Evolutionary conservation across 2,888 invertebrate genomes (phyloP).

Genomic region (Hydrotaea cyrtoneurina): DNA sequence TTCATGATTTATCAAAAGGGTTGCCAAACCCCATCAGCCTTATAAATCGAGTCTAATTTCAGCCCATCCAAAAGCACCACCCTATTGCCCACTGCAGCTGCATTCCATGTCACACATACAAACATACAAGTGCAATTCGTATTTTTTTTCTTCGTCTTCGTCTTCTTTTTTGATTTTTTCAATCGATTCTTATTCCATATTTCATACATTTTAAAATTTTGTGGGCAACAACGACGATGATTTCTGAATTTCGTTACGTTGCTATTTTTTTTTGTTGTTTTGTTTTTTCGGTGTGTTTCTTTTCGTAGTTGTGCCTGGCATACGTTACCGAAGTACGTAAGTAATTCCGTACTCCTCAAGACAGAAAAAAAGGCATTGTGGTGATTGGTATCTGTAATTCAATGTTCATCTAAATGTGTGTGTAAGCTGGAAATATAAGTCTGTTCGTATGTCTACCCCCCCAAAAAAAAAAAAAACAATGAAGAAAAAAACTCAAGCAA

Average conservation of each 20-base stretch:
- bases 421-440: neutral
- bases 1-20: too few relatives aligned
- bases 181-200: slow-evolving; percentile 5
- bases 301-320: neutral
- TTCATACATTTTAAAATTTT: slow-evolving; percentile 5
- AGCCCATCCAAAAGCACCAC: neutral
- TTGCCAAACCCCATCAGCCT: too few relatives aligned
- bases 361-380: slow-evolving; percentile 1
- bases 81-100: neutral
- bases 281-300: neutral
- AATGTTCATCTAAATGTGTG: neutral
- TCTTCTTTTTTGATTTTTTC: neutral
- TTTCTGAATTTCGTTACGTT: too few relatives aligned
- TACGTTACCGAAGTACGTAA: too few relatives aligned
- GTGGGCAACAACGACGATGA: neutral
- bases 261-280: neutral
- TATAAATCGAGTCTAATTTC: too few relatives aligned
- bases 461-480: neutral
- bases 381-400: slow-evolving; percentile 16
- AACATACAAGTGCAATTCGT: neutral
- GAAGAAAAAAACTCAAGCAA: neutral
- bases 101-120: slow-evolving; percentile 1
- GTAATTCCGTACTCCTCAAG: neutral
- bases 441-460: neutral
- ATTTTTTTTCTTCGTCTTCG: neutral